Base-by-base conservation (phyloP, 2,888 invertebrate species). In the Lymantria dispar region DNA sequence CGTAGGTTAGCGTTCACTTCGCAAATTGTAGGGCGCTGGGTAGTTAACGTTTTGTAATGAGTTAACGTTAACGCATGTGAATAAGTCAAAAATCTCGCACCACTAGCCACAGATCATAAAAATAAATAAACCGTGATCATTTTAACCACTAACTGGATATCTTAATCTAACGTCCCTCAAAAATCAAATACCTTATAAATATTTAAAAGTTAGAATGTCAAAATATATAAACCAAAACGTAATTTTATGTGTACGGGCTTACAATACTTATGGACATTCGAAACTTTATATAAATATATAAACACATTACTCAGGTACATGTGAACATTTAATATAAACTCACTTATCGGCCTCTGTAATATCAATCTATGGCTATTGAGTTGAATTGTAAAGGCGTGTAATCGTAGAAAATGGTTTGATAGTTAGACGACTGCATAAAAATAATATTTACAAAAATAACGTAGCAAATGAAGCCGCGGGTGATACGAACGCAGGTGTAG, bases 371-470 rank as follows among this genome's bases (percentile, higher is more conserved):
- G 36, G 43, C 8, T 38, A 50, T 46, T 9, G 7, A 49, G 40
- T 52, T 53, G 41, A 57, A 61, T 47, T 63, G 65, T 65, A 59
- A 58, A 63, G 38, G 52, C 15, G n/a, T 47, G 38, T 53, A 50
- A 41, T 38, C n/a, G 5, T 44, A 47, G 38, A 15, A 15, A 49
- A 60, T 63, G 67, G 61, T 58, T 49, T 13, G 55, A 29, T 57
- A 69, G 55, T 65, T 66, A 66, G 63, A 52, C 52, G 71, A 69
- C 64, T 62, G 69, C 55, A 58, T 54, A 64, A 68, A 69, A 33
- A 70, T 71, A 70, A 83, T 87, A 87, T 86, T 80, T 85, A 87
- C 85, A 87, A 75, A 78, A 68, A 62, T 56, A 66, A 60, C 64
- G 74, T 76, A 79, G 81, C 76, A 73, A 72, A 70, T 74, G 73